Percentiles rank a stretch among this genome's conserved stretches.
These are phyloP conservation scores for Bombus fervidus DNA, from an alignment of 1,140 invertebrate species.

Conservation along the genomic window DNA sequence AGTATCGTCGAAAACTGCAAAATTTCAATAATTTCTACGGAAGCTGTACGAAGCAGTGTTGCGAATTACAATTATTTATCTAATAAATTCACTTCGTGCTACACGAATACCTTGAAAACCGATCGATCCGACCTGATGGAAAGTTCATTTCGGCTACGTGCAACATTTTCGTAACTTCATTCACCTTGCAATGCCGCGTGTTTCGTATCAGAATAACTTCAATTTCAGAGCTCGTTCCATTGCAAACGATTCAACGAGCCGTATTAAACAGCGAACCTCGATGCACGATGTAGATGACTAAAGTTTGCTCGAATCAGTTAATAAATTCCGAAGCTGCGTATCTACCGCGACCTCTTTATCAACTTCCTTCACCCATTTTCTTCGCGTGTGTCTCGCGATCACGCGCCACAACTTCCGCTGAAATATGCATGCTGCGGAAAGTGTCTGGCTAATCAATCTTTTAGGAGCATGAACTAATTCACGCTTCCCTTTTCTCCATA, in stretches of 20 bases:
- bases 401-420: background rate
- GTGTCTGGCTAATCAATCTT: constrained; percentile 8
- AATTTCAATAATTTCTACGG: background rate
- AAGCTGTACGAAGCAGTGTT: background rate
- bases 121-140: background rate
- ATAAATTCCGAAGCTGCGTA: background rate
- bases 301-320: constrained; percentile 5
- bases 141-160: background rate
- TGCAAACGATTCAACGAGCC: background rate
- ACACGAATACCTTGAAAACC: background rate
- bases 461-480: background rate
- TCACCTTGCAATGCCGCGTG: background rate
- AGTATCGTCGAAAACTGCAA: background rate
- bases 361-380: background rate
- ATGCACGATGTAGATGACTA: constrained; percentile 3
- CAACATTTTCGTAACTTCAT: constrained; percentile 9
- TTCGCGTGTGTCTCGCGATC: background rate
- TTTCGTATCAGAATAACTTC: background rate
- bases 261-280: constrained; percentile 8
- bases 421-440: background rate
- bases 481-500: too few relatives aligned
- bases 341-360: background rate
- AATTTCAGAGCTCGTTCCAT: background rate
- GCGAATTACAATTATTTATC: background rate
- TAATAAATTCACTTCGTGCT: background rate